phyloP scores from a whole-genome alignment of 2,113 vertebrate genomes.

The Tychaedon coryphoeus region DNA sequence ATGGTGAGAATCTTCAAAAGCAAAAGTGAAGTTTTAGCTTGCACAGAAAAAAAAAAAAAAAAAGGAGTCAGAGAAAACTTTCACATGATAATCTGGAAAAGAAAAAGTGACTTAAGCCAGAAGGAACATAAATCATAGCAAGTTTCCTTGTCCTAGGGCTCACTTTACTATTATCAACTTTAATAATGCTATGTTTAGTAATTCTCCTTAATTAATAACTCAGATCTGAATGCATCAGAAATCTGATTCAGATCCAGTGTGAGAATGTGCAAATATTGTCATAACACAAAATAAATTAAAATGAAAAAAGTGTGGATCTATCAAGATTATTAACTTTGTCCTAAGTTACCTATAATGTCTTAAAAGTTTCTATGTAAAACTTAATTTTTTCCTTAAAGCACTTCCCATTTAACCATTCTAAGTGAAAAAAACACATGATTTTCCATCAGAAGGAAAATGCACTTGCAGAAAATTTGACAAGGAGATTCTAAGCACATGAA shows the following conservation, averaged over 20 bases:
- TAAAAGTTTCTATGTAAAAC: neutral
- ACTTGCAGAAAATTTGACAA: neutral
- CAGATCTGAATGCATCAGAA: neutral
- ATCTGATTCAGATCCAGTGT: neutral
- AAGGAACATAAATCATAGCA: neutral
- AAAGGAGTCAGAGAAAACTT: neutral
- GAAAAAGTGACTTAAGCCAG: neutral
- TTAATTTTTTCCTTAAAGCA: neutral
- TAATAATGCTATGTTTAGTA: neutral
- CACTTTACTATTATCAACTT: neutral
- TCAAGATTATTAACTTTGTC: neutral
- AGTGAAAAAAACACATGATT: neutral
- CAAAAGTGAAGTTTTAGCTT: neutral
- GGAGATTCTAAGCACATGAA: neutral
- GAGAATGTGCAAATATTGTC: neutral
- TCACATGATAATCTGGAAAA: neutral
- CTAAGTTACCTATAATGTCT: neutral
- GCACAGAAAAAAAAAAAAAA: neutral
- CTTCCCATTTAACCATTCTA: neutral
- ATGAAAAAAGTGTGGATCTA: neutral
- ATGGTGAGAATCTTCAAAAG: constrained; percentile 37
- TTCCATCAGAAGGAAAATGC: neutral
- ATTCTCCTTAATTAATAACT: neutral
- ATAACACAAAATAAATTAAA: neutral
- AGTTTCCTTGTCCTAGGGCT: neutral